These are phyloP conservation scores for Drosophila parvula DNA, from an alignment of 1,140 invertebrate species.

Conservation along the genomic window DNA sequence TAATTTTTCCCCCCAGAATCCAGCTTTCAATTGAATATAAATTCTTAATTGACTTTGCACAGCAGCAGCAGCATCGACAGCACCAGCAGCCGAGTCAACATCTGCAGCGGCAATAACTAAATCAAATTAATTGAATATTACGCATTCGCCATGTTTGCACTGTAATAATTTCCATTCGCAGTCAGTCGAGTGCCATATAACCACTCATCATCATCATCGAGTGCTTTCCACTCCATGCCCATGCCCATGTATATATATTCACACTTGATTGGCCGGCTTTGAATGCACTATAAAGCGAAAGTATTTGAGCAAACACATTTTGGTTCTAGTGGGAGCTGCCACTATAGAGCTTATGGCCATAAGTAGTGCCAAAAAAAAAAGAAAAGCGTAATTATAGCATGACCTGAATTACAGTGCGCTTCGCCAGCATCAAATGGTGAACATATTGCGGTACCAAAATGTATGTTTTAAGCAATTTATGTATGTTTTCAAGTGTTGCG, in stretches of 20 bases:
- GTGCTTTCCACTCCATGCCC: constrained; percentile 35
- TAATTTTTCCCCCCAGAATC: constrained; percentile 37
- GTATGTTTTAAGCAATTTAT: constrained; percentile 4
- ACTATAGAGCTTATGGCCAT: constrained; percentile 1
- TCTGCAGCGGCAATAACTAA: constrained; percentile 39
- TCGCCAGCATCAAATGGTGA: not conserved
- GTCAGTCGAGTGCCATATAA: constrained; percentile 27
- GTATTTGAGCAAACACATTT: constrained; percentile 33
- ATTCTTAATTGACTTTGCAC: constrained; percentile 74
- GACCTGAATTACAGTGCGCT: constrained; percentile 11
- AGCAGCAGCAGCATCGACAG: constrained; percentile 29
- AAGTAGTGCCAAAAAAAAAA: constrained; percentile 20
- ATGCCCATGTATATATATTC: constrained; percentile 22
- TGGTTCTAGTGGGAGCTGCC: constrained; percentile 4
- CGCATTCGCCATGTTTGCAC: constrained; percentile 60
- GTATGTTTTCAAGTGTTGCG: constrained; percentile 1
- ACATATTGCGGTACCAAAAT: constrained; percentile 1
- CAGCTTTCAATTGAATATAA: constrained; percentile 46
- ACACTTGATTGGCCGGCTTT: constrained; percentile 41
- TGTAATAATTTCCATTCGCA: constrained; percentile 48
- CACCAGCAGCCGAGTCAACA: constrained; percentile 9
- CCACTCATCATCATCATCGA: constrained; percentile 33
- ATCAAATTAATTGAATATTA: constrained; percentile 80
- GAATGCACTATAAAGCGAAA: constrained; percentile 42
- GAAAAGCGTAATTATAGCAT: constrained; percentile 19